Conservation (phyloP, 1,140 invertebrate species). For the Subanguina moxae region DNA sequence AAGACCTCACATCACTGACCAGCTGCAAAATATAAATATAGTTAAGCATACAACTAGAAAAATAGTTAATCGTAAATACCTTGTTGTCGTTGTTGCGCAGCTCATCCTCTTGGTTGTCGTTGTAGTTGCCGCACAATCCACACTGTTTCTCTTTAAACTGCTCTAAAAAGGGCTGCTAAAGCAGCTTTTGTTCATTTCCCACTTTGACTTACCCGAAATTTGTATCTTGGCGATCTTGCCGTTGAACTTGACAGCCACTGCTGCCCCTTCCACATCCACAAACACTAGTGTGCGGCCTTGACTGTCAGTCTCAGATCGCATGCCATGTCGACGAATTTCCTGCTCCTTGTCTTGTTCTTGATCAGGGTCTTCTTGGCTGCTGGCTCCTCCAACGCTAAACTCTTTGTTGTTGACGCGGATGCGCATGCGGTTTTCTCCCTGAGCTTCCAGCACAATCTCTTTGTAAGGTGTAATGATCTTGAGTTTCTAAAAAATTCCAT, state of each 20-base stretch:
- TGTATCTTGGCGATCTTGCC: conserved; percentile 32
- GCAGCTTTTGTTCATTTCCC: not conserved
- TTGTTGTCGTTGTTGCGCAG: conserved; percentile 28
- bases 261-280: conserved; percentile 25
- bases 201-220: conserved; percentile 11
- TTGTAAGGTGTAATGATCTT: conserved; percentile 34
- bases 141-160: conserved; percentile 30
- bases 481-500: conserved; percentile 11
- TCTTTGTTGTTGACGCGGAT: conserved; percentile 32
- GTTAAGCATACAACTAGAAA: conserved; percentile 4
- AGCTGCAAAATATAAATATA: not conserved
- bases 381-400: conserved; percentile 22
- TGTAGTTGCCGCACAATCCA: conserved; percentile 34
- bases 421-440: conserved; percentile 16
- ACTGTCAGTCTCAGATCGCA: not conserved
- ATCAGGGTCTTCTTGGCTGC: not conserved
- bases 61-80: conserved; percentile 10
- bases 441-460: conserved; percentile 16
- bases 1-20: conserved; percentile 2
- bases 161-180: not conserved
- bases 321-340: conserved; percentile 20
- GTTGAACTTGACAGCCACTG: conserved; percentile 40
- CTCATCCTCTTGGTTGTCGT: conserved; percentile 26
- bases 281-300: not conserved
- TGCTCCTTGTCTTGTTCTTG: conserved; percentile 17